These are phyloP conservation scores for Tigriopus japonicus DNA, from an alignment of 1,140 invertebrate species.

Conservation along the genomic window DNA sequence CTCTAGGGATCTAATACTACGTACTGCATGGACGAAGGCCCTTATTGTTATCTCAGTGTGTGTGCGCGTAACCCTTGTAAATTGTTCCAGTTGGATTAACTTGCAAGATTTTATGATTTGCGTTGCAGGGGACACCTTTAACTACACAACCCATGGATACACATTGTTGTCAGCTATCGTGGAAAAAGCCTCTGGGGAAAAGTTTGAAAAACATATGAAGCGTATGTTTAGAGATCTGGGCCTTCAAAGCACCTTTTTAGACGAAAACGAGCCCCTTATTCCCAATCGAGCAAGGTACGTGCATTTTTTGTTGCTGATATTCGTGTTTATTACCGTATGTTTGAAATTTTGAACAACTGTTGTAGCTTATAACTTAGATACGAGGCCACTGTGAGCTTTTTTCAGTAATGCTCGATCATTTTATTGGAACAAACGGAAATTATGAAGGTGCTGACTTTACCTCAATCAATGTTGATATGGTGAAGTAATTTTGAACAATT, in stretches of 20 bases:
- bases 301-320: background rate
- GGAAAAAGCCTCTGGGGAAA: constrained; percentile 29
- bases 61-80: no score
- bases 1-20: no score
- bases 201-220: constrained; percentile 28
- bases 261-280: constrained; percentile 33
- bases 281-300: constrained; percentile 33
- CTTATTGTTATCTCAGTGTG: no score
- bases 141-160: constrained; percentile 39
- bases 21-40: no score
- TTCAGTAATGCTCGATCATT: no score
- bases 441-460: no score
- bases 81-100: constrained; percentile 15
- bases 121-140: constrained; percentile 31
- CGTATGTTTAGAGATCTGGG: constrained; percentile 32
- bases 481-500: no score
- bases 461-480: no score
- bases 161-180: constrained; percentile 38
- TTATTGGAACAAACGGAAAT: no score
- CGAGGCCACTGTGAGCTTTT: no score
- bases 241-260: constrained; percentile 35
- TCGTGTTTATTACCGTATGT: background rate
- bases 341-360: no score
- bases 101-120: constrained; percentile 13
- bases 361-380: no score